Conservation (phyloP, 2,797 vertebrate species). For the Petrocephalus sullivani region DNA sequence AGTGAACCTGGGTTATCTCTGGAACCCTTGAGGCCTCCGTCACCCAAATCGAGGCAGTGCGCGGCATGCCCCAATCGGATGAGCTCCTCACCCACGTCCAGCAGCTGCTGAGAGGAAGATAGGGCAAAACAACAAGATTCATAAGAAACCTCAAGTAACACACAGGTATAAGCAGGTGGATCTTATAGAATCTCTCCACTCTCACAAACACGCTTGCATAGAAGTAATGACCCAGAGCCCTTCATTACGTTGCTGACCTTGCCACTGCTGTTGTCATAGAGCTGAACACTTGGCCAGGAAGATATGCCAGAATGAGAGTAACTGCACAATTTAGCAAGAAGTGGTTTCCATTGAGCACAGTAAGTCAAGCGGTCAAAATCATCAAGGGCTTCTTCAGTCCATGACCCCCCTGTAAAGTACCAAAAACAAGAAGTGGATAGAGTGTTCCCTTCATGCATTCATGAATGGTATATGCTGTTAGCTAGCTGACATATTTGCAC, state of each 20-base stretch:
- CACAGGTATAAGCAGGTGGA: neutral
- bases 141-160: neutral
- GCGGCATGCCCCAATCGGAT: slow-evolving; percentile 65
- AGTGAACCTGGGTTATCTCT: slow-evolving; percentile 43
- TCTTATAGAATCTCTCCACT: neutral
- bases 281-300: slow-evolving; percentile 70
- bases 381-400: slow-evolving; percentile 75
- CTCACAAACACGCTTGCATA: neutral
- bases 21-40: slow-evolving; percentile 39
- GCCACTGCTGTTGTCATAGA: slow-evolving; percentile 59
- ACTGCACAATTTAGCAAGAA: slow-evolving; percentile 79
- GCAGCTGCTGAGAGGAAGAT: slow-evolving; percentile 46
- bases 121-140: neutral
- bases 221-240: neutral
- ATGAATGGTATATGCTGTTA: neutral
- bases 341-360: slow-evolving; percentile 74
- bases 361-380: slow-evolving; percentile 73
- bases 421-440: neutral
- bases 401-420: slow-evolving; percentile 58
- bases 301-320: slow-evolving; percentile 69
- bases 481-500: neutral
- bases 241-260: slow-evolving; percentile 52
- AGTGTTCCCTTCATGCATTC: neutral
- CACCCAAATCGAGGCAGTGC: slow-evolving; percentile 48
- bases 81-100: slow-evolving; percentile 77